Evolutionary conservation across 2,113 vertebrate genomes (phyloP), one percentile per base, ranked within the genome.

Genomic region (Laterallus jamaicensis): DNA sequence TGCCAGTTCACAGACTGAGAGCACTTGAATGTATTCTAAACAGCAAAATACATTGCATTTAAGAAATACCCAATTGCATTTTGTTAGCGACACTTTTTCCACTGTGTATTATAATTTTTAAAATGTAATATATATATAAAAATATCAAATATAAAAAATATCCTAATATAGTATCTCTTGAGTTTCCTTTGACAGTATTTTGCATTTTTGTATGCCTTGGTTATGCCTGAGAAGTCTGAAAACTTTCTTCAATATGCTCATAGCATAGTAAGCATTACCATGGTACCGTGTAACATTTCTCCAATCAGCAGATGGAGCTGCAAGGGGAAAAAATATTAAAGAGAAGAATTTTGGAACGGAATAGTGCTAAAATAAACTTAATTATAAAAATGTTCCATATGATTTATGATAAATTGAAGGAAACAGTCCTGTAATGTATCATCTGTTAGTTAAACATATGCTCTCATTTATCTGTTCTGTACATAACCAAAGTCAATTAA

Each of bases 221-320:
- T 94, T 97, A 95, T 90, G 84, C 91, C 69, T 90, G 73, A 92
- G 80, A 82, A 95, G 70, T 82, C 89, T 96, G 95, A 95, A 97
- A 95, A 94, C 86, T 96, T 96, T 85, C 69, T 96, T 77, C 75
- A 79, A 5, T 95, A 85, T 70, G 82, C 95, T 92, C 92, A 84
- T 9, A 95, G 90, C 84, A 89, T 79, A 97, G 96, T 82, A 91
- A 71, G 75, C 12, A 96, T 98, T 98, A 69, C 97, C 95, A 98
- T 97, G 97, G 97, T 97, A 96, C 90, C 92, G 89, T 93, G 83
- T 93, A 96, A 93, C 88, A 83, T 97, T 97, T 96, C 96, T 97
- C 94, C 81, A 91, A 82, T 95, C 95, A 94, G 88, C 97, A 97
- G 96, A 97, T 98, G 96, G 95, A 97, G 59, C 71, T 74, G 85